These are phyloP conservation scores for Cuniculus paca DNA, from an alignment of 2,797 vertebrate species.

Conservation along the genomic window DNA sequence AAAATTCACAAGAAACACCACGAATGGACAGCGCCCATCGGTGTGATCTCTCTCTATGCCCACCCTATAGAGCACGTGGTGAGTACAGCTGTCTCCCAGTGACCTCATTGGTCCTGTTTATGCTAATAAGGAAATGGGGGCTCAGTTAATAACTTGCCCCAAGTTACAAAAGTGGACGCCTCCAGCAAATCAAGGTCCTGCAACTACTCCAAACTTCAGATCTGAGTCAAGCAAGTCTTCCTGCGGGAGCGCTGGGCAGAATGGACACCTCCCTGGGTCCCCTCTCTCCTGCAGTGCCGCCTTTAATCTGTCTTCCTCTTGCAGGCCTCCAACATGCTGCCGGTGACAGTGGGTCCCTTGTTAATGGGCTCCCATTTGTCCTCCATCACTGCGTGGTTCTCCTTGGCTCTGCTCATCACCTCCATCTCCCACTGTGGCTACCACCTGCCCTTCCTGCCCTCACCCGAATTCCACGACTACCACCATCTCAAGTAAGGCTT, in stretches of 20 bases:
- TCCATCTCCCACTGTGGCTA: conserved; percentile 96
- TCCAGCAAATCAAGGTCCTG: background rate
- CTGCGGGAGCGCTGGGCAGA: background rate
- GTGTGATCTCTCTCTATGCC: conserved; percentile 92
- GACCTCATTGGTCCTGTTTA: background rate
- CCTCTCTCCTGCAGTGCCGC: background rate
- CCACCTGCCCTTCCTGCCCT: conserved; percentile 97
- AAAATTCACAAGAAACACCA: conserved; percentile 96
- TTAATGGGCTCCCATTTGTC: conserved; percentile 93
- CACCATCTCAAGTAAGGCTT: conserved; percentile 95
- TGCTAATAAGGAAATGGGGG: background rate
- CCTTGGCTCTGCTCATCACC: conserved; percentile 91
- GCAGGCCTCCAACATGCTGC: conserved; percentile 94
- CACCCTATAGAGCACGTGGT: conserved; percentile 96
- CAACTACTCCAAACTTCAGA: background rate
- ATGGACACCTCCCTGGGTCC: background rate
- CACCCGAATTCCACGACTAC: conserved; percentile 97
- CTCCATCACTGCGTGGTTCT: conserved; percentile 92
- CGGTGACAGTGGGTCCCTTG: conserved; percentile 91
- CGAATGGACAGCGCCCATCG: conserved; percentile 96
- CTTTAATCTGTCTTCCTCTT: background rate
- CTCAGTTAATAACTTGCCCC: background rate
- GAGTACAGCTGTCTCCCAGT: conserved; percentile 72
- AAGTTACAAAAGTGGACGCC: background rate
- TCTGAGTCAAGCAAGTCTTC: background rate